Evolutionary conservation across 1,140 invertebrate genomes (phyloP).

Genomic region (Heterodera schachtii): DNA sequence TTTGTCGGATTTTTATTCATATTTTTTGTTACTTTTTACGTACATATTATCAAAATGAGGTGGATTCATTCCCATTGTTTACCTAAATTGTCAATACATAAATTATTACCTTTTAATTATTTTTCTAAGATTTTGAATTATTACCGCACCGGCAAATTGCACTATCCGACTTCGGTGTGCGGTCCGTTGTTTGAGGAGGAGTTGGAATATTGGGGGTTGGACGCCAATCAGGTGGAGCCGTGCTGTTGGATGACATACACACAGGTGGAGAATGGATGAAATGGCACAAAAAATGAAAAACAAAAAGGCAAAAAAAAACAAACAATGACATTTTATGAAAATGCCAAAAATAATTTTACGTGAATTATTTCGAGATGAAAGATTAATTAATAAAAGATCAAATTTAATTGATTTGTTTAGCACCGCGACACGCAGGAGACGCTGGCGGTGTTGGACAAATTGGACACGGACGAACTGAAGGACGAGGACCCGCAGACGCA

Average conservation of each 20-base stretch:
- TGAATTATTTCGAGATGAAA: background rate
- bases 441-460: slow-evolving; percentile 73
- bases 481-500: slow-evolving; percentile 74
- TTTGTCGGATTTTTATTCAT: slow-evolving; percentile 1
- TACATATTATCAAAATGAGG: too few species aligned
- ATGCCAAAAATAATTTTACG: background rate
- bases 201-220: slow-evolving; percentile 91
- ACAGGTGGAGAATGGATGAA: slow-evolving; percentile 33
- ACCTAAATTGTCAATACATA: too few species aligned
- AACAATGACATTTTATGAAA: too few species aligned
- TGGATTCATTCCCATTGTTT: too few species aligned
- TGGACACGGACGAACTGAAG: slow-evolving; percentile 66
- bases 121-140: slow-evolving; percentile 82
- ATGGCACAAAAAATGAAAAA: background rate
- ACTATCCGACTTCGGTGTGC: slow-evolving; percentile 78
- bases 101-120: too few species aligned
- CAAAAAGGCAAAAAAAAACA: background rate
- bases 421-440: slow-evolving; percentile 79
- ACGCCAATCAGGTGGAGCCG: slow-evolving; percentile 89
- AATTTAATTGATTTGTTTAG: slow-evolving; percentile 1
- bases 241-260: slow-evolving; percentile 95
- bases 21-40: too few species aligned
- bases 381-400: background rate
- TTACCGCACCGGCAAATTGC: slow-evolving; percentile 70
- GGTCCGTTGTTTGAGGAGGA: slow-evolving; percentile 73